Conservation (phyloP, 1,140 invertebrate species). For the Sycophila sp. region DNA sequence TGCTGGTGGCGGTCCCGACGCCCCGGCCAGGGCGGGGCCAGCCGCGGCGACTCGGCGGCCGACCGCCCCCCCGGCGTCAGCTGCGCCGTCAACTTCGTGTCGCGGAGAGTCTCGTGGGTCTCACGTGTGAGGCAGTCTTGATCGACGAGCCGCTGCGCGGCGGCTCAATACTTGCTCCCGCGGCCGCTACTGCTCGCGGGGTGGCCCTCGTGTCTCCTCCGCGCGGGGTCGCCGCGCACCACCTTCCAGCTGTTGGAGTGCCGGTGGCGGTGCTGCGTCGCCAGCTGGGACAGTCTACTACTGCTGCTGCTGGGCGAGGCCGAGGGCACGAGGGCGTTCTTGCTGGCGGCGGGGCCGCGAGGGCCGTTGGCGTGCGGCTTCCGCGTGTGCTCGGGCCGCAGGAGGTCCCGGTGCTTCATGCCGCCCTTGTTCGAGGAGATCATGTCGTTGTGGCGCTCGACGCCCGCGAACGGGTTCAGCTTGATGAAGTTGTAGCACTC, state of each 20-base stretch:
- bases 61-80: neutral
- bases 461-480: conserved; percentile 64
- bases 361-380: conserved; percentile 28
- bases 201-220: conserved; percentile 54
- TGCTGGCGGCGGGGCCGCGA: conserved; percentile 47
- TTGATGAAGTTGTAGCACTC: conserved; percentile 69
- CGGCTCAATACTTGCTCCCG: conserved; percentile 59
- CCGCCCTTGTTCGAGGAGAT: conserved; percentile 59
- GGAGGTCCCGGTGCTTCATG: conserved; percentile 42
- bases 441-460: conserved; percentile 65
- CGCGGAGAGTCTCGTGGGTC: conserved; percentile 43
- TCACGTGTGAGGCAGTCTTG: conserved; percentile 60
- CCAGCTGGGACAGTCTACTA: neutral
- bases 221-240: conserved; percentile 47
- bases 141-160: conserved; percentile 53
- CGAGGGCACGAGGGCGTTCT: conserved; percentile 45
- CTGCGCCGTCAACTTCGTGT: neutral
- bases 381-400: conserved; percentile 38
- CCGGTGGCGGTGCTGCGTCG: conserved; percentile 59
- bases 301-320: neutral
- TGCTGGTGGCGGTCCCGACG: neutral
- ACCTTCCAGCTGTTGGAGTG: conserved; percentile 59
- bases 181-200: neutral
- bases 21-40: neutral
- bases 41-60: neutral